phyloP scores from a whole-genome alignment of 2,113 vertebrate species.

The Oreochromis aureus region DNA sequence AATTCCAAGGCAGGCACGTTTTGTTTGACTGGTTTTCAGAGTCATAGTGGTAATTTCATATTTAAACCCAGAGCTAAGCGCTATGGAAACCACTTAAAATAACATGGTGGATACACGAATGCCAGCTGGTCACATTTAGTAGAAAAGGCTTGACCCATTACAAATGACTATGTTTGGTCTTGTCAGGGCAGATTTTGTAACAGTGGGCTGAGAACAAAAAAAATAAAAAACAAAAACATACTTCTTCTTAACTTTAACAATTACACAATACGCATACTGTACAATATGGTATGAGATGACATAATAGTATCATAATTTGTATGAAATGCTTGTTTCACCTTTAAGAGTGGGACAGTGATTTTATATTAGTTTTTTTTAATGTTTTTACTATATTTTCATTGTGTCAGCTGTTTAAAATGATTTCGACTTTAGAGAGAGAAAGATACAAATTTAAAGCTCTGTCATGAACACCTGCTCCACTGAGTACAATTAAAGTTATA shows the following conservation, averaged over 20 bases:
- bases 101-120: constrained; percentile 43
- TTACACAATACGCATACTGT: neutral
- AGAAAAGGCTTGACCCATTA: neutral
- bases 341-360: neutral
- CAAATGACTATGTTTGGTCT: constrained; percentile 7
- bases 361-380: neutral
- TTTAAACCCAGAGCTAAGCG: constrained; percentile 52
- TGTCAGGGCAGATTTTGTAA: neutral
- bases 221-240: neutral
- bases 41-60: constrained; percentile 39
- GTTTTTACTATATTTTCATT: neutral
- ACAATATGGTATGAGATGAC: neutral
- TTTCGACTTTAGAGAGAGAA: neutral
- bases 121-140: constrained; percentile 29
- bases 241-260: neutral
- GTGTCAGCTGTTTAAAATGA: neutral
- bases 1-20: constrained; percentile 28
- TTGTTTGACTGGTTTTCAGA: constrained; percentile 42
- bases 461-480: neutral
- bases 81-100: constrained; percentile 64
- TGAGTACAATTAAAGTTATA: neutral
- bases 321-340: neutral
- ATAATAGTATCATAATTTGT: neutral
- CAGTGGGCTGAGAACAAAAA: neutral
- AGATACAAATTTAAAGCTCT: neutral